Conservation (phyloP, 2,113 vertebrate species). For the human region GRCh38 chr5:22583001-22583500, state of each 20-base stretch:
- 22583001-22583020: background rate
- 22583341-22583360: background rate
- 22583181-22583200: background rate
- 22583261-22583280: background rate
- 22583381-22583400: background rate
- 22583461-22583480: background rate
- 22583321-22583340: background rate
- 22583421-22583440: background rate
- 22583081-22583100: background rate
- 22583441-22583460: background rate
- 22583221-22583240: background rate
- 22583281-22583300: background rate
- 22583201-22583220: background rate
- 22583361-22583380: background rate
- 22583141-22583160: background rate
- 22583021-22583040: fast-evolving
- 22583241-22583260: background rate
- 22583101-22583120: fast-evolving
- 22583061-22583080: no score
- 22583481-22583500: background rate
- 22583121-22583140: background rate
- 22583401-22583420: background rate
- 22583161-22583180: no score
- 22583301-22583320: background rate
- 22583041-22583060: background rate